Evolutionary conservation across 2,113 vertebrate genomes (phyloP).

Genomic region (Chauna torquata): DNA sequence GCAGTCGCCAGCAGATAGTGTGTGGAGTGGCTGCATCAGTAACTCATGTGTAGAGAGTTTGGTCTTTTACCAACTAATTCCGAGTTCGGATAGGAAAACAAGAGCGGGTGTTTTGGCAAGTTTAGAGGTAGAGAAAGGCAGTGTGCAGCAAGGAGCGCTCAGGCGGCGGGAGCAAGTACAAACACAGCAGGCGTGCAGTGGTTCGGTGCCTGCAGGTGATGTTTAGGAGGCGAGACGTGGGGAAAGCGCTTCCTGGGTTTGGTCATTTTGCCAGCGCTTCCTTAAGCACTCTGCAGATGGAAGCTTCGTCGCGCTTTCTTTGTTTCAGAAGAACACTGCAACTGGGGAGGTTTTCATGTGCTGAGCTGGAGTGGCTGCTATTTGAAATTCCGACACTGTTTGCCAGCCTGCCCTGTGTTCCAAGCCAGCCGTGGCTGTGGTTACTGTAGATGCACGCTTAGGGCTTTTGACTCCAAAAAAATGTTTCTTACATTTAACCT

Average conservation of each 20-base stretch:
- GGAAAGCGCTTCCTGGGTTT: neutral
- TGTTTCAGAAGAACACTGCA: neutral
- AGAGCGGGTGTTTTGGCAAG: neutral
- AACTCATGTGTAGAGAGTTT: neutral
- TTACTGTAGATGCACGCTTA: neutral
- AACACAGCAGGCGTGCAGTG: neutral
- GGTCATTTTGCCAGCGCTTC: neutral
- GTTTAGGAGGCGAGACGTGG: neutral
- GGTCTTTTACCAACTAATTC: neutral
- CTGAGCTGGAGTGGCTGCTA: neutral
- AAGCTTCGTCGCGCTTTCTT: neutral
- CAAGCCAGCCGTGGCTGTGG: neutral
- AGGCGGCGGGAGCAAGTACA: neutral
- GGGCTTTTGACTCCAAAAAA: neutral
- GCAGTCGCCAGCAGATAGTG: rapidly evolving
- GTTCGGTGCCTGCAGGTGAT: neutral
- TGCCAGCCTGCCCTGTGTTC: neutral
- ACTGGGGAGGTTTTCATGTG: too few relatives aligned
- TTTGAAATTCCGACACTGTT: neutral
- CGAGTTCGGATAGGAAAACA: neutral
- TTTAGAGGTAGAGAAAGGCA: neutral
- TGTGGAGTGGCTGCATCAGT: rapidly evolving
- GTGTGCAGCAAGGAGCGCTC: neutral
- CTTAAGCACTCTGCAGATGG: neutral
- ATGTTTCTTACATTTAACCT: neutral